phyloP scores from a whole-genome alignment of 1,140 invertebrate genomes.

The Drosophila sturtevanti region DNA sequence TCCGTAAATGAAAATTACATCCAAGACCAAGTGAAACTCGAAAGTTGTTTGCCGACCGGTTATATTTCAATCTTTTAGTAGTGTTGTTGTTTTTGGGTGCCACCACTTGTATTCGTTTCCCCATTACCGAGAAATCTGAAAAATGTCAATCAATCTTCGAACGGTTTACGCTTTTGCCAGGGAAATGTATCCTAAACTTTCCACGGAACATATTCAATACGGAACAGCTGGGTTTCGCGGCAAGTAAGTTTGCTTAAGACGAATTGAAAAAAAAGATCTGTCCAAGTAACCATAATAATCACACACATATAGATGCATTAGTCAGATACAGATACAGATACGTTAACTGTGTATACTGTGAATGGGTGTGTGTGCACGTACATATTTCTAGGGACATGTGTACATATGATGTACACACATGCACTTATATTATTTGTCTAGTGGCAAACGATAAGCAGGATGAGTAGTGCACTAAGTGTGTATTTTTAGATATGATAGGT shows the following conservation, averaged over 20 bases:
- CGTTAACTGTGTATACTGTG: neutral
- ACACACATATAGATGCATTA: slow-evolving; percentile 3
- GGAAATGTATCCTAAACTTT: slow-evolving; percentile 88
- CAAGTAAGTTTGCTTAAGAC: slow-evolving; percentile 84
- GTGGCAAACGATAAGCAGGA: slow-evolving; percentile 56
- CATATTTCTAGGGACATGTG: slow-evolving; percentile 17
- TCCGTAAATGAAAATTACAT: slow-evolving; percentile 1
- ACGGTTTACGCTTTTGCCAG: slow-evolving; percentile 87
- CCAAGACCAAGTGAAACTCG: slow-evolving; percentile 16
- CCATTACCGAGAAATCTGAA: slow-evolving; percentile 16
- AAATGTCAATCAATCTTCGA: slow-evolving; percentile 79
- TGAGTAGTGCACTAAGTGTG: slow-evolving; percentile 37
- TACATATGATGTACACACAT: slow-evolving; percentile 22
- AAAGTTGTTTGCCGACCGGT: slow-evolving; percentile 16
- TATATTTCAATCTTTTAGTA: slow-evolving; percentile 4
- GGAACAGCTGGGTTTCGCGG: slow-evolving; percentile 88
- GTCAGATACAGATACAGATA: neutral
- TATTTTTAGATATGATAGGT: slow-evolving; percentile 66
- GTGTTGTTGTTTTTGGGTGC: slow-evolving; percentile 13
- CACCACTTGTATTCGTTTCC: slow-evolving; percentile 36
- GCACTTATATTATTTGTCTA: slow-evolving; percentile 30
- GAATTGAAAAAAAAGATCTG: slow-evolving; percentile 4
- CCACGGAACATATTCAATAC: slow-evolving; percentile 86
- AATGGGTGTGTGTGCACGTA: neutral
- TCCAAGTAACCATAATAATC: neutral